Conservation (phyloP, 2,113 vertebrate genomes). For the Gorilla gorilla region DNA sequence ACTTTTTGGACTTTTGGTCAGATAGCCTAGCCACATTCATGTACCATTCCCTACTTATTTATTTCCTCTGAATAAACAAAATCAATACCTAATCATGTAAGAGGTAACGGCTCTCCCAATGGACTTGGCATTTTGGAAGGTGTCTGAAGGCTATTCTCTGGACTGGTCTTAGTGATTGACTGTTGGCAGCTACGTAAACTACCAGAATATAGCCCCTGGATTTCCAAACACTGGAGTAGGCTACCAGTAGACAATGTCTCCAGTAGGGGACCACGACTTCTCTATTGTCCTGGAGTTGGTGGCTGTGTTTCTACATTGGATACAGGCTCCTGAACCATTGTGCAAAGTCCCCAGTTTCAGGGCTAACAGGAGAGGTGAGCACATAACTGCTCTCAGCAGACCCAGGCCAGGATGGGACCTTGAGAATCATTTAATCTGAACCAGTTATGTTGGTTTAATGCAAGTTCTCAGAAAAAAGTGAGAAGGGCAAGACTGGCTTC, state of each 20-base stretch:
- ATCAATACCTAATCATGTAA: neutral
- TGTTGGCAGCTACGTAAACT: neutral
- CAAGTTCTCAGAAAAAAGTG: slow-evolving; percentile 6
- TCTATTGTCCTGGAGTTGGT: neutral
- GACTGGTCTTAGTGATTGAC: neutral
- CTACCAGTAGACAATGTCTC: neutral
- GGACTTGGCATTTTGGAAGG: slow-evolving; percentile 19
- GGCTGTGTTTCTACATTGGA: neutral
- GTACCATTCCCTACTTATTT: neutral
- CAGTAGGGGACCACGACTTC: neutral
- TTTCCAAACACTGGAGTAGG: neutral
- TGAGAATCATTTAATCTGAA: neutral
- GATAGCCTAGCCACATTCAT: neutral
- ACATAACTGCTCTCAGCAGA: neutral
- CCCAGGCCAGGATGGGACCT: neutral
- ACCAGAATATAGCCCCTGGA: neutral
- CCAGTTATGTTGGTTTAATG: neutral
- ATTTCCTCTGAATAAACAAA: slow-evolving; percentile 20
- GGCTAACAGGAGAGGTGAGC: neutral
- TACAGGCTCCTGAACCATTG: neutral
- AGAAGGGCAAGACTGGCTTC: neutral
- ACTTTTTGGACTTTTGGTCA: neutral
- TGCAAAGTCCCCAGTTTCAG: neutral
- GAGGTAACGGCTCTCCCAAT: neutral
- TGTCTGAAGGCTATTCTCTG: neutral